Conservation (phyloP, 2,888 invertebrate genomes). For the Onchidella celtica region DNA sequence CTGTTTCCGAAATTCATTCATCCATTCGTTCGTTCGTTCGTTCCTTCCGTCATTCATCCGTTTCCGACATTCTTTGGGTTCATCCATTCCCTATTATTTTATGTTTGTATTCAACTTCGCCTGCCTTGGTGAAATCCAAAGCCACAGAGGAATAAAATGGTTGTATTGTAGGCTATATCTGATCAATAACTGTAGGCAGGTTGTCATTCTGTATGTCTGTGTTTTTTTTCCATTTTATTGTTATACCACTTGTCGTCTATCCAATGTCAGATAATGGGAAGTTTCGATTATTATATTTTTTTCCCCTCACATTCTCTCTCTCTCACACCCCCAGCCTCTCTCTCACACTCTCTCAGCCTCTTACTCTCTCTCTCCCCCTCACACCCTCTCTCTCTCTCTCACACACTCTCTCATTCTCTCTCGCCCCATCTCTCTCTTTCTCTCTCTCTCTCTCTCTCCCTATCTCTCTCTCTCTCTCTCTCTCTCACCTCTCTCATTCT, state of each 20-base stretch:
- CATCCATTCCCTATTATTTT: no score
- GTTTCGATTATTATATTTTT: background rate
- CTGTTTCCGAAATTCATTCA: conserved; percentile 3
- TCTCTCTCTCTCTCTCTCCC: conserved; percentile 22
- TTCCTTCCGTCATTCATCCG: conserved; percentile 15
- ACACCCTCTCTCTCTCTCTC: conserved; percentile 17
- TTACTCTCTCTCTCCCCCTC: background rate
- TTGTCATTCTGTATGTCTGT: no score
- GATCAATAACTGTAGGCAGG: no score
- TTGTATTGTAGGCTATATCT: no score
- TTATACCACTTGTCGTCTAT: no score
- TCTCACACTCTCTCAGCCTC: conserved; percentile 12
- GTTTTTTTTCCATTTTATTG: no score
- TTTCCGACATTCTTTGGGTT: no score
- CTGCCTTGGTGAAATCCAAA: no score
- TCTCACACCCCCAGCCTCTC: conserved; percentile 35
- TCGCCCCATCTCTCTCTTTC: background rate
- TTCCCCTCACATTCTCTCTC: conserved; percentile 23
- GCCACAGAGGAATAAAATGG: no score
- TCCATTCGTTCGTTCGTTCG: conserved; percentile 15
- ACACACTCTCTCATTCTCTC: conserved; percentile 11
- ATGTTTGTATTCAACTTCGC: no score
- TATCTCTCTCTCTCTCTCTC: background rate
- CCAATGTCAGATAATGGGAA: background rate
- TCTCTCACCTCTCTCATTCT: background rate